Base-by-base conservation (phyloP, 2,888 invertebrate genomes). In the Maniola hyperantus region DNA sequence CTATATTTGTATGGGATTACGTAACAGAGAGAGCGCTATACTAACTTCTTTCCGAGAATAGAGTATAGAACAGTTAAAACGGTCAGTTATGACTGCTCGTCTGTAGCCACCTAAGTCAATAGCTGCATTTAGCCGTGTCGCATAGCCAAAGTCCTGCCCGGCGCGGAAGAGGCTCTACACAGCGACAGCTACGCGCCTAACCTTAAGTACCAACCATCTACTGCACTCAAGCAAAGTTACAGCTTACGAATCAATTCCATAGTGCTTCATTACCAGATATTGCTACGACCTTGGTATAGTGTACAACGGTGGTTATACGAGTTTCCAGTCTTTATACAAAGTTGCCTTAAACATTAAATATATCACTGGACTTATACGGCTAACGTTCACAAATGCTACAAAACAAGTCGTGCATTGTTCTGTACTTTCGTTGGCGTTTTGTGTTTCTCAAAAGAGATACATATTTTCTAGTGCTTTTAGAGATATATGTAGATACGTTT, bases 191-290 rank as follows among this genome's bases (percentile, higher is more conserved):
- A 83, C 77, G 80, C 78, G 84, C 79, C 85, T 84, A 83, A 82
- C 78, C 73, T 80, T 83, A 82, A 80, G 79, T 83, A 86, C 83
- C 84, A 86, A 85, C 83, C 83, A 80, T 82, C 83, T 86, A 85
- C 78, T 79, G 84, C 83, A 82, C 81, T 82, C 80, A 86, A 89
- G 89, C 88, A 74, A 83, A 84, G 73, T 80, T 69, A 86, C 84
- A 84, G 83, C 83, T 79, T 83, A 85, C 83, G 80, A 77, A 82
- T 92, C 92, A 92, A 92, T 91, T 92, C 91, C 92, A 79, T 84
- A 83, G 89, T 91, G 91, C 91, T 84, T 86, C 81, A 78, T 75
- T 81, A 78, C 77, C 77, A 74, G 79, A 77, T 80, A 79, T 78
- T 71, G 66, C 70, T 68, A 64, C 64, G 69, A 67, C 67, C 68